These are phyloP conservation scores for Hesperophylax magnus DNA, from an alignment of 1,140 invertebrate genomes.

Conservation along the genomic window DNA sequence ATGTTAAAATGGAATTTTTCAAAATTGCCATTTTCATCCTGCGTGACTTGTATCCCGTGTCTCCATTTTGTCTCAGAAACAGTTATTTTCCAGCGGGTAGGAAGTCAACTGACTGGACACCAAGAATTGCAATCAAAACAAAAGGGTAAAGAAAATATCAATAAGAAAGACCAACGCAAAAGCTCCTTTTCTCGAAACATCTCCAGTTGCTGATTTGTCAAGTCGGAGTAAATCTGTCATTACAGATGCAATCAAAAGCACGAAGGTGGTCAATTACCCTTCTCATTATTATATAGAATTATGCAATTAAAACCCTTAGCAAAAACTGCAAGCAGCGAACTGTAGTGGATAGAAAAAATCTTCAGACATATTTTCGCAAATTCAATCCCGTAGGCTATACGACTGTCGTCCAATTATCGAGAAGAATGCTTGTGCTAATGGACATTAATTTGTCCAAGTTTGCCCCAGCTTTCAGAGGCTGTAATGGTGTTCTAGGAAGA, in stretches of 20 bases:
- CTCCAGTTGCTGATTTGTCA: not conserved
- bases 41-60: too few relatives aligned
- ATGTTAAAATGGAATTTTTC: too few relatives aligned
- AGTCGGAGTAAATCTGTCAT: not conserved
- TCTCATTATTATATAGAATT: slow-evolving; percentile 41
- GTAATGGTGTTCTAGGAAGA: slow-evolving; percentile 55
- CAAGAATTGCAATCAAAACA: too few relatives aligned
- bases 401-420: slow-evolving; percentile 49
- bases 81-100: too few relatives aligned
- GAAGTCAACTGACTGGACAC: too few relatives aligned
- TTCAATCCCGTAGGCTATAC: slow-evolving; percentile 54
- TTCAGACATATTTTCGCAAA: slow-evolving; percentile 51
- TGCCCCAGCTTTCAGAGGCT: slow-evolving; percentile 47
- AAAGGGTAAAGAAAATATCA: too few relatives aligned
- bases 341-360: slow-evolving; percentile 25
- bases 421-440: slow-evolving; percentile 41
- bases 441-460: slow-evolving; percentile 57
- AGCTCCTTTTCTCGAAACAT: too few relatives aligned
- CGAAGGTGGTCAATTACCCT: slow-evolving; percentile 36
- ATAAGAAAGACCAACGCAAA: too few relatives aligned
- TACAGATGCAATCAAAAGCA: slow-evolving; percentile 35
- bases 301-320: slow-evolving; percentile 37
- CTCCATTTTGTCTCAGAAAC: too few relatives aligned
- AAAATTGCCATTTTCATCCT: too few relatives aligned
- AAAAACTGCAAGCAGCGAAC: slow-evolving; percentile 20